Evolutionary conservation across 2,797 vertebrate species (phyloP), one percentile per base, ranked within the genome.

Genomic region (Cirrhinus molitorella): DNA sequence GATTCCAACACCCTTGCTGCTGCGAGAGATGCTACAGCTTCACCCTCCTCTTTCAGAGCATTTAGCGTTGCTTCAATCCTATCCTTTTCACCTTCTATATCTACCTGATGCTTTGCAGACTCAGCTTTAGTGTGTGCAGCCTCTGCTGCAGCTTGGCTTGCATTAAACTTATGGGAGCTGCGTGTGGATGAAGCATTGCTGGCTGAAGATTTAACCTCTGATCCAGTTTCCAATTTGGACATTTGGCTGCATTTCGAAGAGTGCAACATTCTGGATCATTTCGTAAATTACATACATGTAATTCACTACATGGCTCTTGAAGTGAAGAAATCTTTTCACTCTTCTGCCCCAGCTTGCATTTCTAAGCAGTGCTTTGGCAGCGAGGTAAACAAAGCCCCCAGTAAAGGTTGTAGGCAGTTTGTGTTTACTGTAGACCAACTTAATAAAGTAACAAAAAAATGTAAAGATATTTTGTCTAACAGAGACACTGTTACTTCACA

Each of bases 11-110:
- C 43, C 25, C 40, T 65, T n/a, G 53, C 74, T 23, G 51, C 49
- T 21, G 65, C 51, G 13, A 63, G 11, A 8, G 53, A 55, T 47
- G 76, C 66, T 79, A 79, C 66, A 59, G 66, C 51, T 21, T 85
- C 61, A 25, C 78, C 51, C 13, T 77, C 72, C 43, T 81, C 23
- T 68, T 81, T 81, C 2, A 85, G 72, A 76, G 72, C 65, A 47
- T 75, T 80, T 6, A 85, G 16, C n/a, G 21, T 85, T 31, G 79
- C 73, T 11, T 85, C 72, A 9, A 65, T 81, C 5, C 65, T n/a
- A 70, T 40, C 61, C 25, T 34, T 85, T 28, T 63, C 63, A 1
- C 65, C 28, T 19, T 84, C 65, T 4, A 85, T 81, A 4, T 77
- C 40, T 37, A 79, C 83, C 55, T 79, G 40, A 0, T 34, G 9